phyloP scores from a whole-genome alignment of 2,113 vertebrate species.

The Uria aalge region DNA sequence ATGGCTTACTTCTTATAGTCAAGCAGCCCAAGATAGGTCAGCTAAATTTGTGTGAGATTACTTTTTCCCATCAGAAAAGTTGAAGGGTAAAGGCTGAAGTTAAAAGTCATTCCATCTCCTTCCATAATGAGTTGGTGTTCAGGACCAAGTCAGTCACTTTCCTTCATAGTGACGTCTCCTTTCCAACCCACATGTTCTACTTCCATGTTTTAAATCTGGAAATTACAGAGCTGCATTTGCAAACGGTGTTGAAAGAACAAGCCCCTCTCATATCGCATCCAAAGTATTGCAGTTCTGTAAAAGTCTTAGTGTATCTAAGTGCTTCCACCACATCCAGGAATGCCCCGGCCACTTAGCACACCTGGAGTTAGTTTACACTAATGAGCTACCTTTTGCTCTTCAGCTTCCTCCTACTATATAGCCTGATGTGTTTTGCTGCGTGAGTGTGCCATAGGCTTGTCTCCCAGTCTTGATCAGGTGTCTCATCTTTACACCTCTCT shows the following conservation, averaged over 20 bases:
- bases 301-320: constrained; percentile 21
- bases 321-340: constrained; percentile 59
- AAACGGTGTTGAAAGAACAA: not conserved
- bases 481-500: constrained; percentile 86
- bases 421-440: constrained; percentile 83
- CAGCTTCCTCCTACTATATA: constrained; percentile 82
- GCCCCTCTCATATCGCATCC: not conserved
- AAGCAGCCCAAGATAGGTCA: not conserved
- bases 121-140: not conserved
- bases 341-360: constrained; percentile 33
- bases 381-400: constrained; percentile 85
- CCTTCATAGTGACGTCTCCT: not conserved
- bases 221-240: not conserved
- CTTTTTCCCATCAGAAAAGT: not conserved
- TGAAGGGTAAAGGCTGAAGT: not conserved
- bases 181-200: not conserved
- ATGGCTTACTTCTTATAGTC: not conserved
- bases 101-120: not conserved
- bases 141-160: not conserved
- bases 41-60: not conserved
- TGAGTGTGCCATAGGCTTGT: constrained; percentile 81
- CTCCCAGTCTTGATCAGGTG: constrained; percentile 80
- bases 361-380: constrained; percentile 76
- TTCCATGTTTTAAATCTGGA: not conserved
- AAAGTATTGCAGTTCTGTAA: not conserved